Evolutionary conservation across 1,140 invertebrate species (phyloP).

Genomic region (Papilio polyxenes): DNA sequence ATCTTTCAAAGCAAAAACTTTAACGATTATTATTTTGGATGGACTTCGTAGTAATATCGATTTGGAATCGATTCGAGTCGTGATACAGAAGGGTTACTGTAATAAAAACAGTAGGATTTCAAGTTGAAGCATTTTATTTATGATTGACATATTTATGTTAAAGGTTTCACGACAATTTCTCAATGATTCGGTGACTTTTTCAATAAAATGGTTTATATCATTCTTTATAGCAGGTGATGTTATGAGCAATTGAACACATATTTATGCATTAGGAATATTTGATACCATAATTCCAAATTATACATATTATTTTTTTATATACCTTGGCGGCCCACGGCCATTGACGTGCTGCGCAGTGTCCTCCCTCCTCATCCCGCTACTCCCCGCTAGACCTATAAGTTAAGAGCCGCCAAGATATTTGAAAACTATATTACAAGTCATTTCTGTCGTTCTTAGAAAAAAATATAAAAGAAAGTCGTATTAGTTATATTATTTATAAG

Average conservation of each 20-base stretch:
- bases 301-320: too few relatives aligned
- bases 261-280: not conserved
- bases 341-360: too few relatives aligned
- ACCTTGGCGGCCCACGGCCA: too few relatives aligned
- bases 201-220: not conserved
- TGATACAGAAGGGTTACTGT: conserved; percentile 55
- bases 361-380: too few relatives aligned
- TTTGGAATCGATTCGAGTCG: conserved; percentile 60
- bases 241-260: not conserved
- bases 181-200: not conserved
- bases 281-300: too few relatives aligned
- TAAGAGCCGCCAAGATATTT: too few relatives aligned
- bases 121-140: conserved; percentile 59
- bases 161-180: conserved; percentile 6
- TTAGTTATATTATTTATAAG: conserved; percentile 9
- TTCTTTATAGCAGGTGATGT: not conserved
- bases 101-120: conserved; percentile 68
- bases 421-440: too few relatives aligned
- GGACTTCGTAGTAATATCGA: conserved; percentile 51
- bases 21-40: conserved; percentile 51
- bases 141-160: conserved; percentile 10
- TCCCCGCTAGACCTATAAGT: too few relatives aligned
- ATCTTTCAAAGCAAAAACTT: conserved; percentile 52
- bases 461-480: conserved; percentile 13
- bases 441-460: too few relatives aligned